Evolutionary conservation across 2,888 invertebrate genomes (phyloP), one percentile per base, ranked within the genome.

Genomic region (Hermaeophaga mercurialis): DNA sequence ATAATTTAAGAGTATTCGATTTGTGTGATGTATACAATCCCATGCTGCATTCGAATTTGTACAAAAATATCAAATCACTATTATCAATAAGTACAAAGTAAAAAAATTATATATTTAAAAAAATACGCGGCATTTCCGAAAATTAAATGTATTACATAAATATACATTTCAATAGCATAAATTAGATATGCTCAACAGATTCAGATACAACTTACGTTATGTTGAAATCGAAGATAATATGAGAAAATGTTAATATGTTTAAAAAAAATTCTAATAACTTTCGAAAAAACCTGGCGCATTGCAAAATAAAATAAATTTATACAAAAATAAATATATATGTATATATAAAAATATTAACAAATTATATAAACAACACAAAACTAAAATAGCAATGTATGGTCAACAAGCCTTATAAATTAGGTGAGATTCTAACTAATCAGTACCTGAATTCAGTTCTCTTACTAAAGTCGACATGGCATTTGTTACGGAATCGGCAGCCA

Each of bases 381-480:
- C 54, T 56, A 59, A 56, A 54, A 34, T 54, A 52, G 50, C 34
- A 34, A 43, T 52, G 50, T 54, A 53, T 45, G 54, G 28, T 53
- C 54, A 33, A 48, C 48, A 54, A 56, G 56, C 56, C 31, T 38
- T 38, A 11, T 36, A 5, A 22, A 22, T 31, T 4, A 19, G 49
- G 19, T 43, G 28, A 45, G 12, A 48, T 19, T 34, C 11, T 22
- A 28, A 47, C 17, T 59, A n/a, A 63, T 74, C 73, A 82, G 80
- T 80, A 90, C 90, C 92, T 82, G 94, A 91, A 80, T 96, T 96
- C 50, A 97, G 85, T 82, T 98, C 97, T 77, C 94, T 85, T 68
- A 98, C 97, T 68, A 98, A 85, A 18, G 94, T 94, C 26, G 96
- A 95, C 96, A 98, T 97, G 60, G 97, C 97, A 79, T 94, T 94